Percentiles rank a stretch among this genome's conserved stretches.
These are phyloP conservation scores for Atta texana DNA, from an alignment of 1,140 invertebrate species.

Conservation along the genomic window DNA sequence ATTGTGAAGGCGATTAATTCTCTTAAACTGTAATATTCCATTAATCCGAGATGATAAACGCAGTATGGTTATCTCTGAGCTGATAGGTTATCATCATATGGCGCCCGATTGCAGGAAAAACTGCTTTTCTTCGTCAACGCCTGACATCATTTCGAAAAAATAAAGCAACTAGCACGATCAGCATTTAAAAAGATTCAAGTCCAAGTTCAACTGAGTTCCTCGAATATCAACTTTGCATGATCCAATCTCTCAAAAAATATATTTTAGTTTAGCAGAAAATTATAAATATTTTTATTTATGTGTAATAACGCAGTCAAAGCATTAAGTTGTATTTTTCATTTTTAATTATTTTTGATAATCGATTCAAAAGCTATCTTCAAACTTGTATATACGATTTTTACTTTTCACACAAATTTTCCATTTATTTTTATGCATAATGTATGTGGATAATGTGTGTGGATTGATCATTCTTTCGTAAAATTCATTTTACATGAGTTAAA, in stretches of 20 bases:
- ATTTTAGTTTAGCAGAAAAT: neutral
- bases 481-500: neutral
- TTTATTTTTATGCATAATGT: neutral
- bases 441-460: too few species aligned
- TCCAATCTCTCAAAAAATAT: neutral
- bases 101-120: constrained; percentile 37
- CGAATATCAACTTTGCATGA: neutral
- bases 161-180: neutral
- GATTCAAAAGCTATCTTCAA: neutral
- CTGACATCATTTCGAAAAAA: constrained; percentile 15
- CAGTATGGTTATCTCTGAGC: constrained; percentile 57
- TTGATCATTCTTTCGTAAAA: neutral
- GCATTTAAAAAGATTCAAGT: neutral
- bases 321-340: constrained; percentile 5
- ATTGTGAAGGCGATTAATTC: constrained; percentile 46
- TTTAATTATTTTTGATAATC: neutral
- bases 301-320: neutral
- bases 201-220: neutral
- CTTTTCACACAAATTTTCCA: neutral
- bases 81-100: constrained; percentile 69
- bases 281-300: neutral
- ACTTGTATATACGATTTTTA: neutral
- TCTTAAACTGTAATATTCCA: constrained; percentile 74
- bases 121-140: constrained; percentile 61
- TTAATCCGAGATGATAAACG: constrained; percentile 69